These are phyloP conservation scores for Corbicula japonica DNA, from an alignment of 2,888 invertebrate species.

Conservation along the genomic window DNA sequence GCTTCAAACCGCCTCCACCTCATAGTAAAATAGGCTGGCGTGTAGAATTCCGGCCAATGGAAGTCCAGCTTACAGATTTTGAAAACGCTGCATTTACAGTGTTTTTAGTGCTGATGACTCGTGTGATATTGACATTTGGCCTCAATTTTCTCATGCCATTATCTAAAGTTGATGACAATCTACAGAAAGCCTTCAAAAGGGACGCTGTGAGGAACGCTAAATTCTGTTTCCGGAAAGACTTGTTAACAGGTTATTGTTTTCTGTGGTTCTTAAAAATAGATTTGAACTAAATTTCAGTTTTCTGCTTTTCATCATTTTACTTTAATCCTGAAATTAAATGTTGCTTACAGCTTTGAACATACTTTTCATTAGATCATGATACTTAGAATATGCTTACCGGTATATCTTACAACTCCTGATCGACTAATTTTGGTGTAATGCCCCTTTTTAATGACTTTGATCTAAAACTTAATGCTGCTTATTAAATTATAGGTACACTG, in stretches of 20 bases:
- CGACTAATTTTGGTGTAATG: no score
- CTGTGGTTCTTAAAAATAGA: no score
- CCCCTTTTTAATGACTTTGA: no score
- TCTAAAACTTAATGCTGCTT: no score
- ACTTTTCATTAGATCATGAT: no score
- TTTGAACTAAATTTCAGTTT: no score
- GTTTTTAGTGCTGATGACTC: conserved; percentile 97
- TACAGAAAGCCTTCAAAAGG: conserved; percentile 97
- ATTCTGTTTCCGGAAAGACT: conserved; percentile 93
- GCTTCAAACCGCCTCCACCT: conserved; percentile 97
- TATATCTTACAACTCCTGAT: no score
- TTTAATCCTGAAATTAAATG: no score
- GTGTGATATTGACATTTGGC: conserved; percentile 98
- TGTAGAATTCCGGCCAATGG: conserved; percentile 99
- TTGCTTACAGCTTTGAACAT: no score
- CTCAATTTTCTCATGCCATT: conserved; percentile 99
- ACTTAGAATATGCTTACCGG: no score
- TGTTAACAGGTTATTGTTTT: conserved; percentile 80
- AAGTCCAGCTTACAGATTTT: conserved; percentile 97
- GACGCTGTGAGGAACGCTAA: conserved; percentile 94
- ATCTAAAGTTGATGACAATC: conserved; percentile 97
- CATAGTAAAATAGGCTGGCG: conserved; percentile 99
- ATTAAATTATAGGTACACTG: no score
- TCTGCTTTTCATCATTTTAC: no score
- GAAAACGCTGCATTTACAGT: conserved; percentile 99